Evolutionary conservation across 2,797 vertebrate species (phyloP).

Genomic region (Enteromius anoplus): DNA sequence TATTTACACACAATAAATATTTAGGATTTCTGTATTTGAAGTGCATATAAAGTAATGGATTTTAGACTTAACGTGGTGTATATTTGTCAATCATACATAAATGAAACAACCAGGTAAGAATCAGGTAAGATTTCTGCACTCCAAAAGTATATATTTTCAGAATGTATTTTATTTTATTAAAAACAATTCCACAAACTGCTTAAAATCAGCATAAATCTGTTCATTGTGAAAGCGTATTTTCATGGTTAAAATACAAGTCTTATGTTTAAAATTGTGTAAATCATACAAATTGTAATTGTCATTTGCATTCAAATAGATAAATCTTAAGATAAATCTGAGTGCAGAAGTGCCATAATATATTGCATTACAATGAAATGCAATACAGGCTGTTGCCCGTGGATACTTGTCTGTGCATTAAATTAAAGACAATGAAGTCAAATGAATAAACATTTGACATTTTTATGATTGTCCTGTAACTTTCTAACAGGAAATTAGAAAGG

Average conservation of each 20-base stretch:
- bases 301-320: background rate
- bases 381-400: background rate
- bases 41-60: background rate
- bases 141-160: no score
- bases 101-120: background rate
- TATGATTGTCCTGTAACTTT: background rate
- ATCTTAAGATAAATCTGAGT: background rate
- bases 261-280: background rate
- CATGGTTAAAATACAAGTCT: background rate
- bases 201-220: background rate
- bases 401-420: background rate
- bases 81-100: background rate
- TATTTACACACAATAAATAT: background rate
- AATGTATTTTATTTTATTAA: background rate
- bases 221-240: no score
- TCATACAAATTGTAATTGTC: background rate
- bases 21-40: background rate
- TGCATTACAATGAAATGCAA: background rate
- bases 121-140: background rate
- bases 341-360: background rate
- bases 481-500: background rate
- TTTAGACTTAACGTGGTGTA: background rate
- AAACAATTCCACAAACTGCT: background rate
- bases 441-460: background rate
- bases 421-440: background rate